Evolutionary conservation across 1,140 invertebrate species (phyloP), one percentile per base, ranked within the genome.

Genomic region (Arctopsyche grandis): DNA sequence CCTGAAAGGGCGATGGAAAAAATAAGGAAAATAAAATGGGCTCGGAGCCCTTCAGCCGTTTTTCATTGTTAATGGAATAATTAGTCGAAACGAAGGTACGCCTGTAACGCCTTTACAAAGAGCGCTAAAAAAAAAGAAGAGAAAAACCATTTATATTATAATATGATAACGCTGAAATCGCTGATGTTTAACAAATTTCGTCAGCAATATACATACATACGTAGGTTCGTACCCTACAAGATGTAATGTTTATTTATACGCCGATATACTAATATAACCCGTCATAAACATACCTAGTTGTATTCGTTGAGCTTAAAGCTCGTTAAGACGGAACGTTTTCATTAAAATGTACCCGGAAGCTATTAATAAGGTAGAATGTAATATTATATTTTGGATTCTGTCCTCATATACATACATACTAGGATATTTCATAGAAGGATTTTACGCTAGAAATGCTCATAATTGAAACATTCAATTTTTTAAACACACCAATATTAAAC

Each of bases 61-160:
- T 82, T 74, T 82, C 81, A 80, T 82, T 82, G 81, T 82, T 82
- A 82, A 82, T 82, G 81, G 81, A 82, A 82, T 82, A 82, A 82
- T 82, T 82, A 82, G 81, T 77, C 78, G 63, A 52, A 52, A 29
- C 46, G 71, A 63, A 76, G 74, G 74, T 52, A 52, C 44, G 21
- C 44, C 26, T 9, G 26, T 52, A 69, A 60, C 69, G 60, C 69
- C 43, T 58, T 60, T 60, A 60, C n/a, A 66, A 29, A 16, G 9
- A n/a, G 44, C 75, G 26, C 16, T 9, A 44, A 46, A 48, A 26
- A 38, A 75, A 75, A 38, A 76, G 48, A 66, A 5, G 19, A 21
- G 12, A 66, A 66, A 9, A 29, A 66, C 16, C 10, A 52, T 52
- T 52, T 38, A 7, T 38, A 38, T 38, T 38, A 38, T 38, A 38